These are phyloP conservation scores for Linurgus olivaceus DNA, from an alignment of 2,797 vertebrate species.

Conservation along the genomic window DNA sequence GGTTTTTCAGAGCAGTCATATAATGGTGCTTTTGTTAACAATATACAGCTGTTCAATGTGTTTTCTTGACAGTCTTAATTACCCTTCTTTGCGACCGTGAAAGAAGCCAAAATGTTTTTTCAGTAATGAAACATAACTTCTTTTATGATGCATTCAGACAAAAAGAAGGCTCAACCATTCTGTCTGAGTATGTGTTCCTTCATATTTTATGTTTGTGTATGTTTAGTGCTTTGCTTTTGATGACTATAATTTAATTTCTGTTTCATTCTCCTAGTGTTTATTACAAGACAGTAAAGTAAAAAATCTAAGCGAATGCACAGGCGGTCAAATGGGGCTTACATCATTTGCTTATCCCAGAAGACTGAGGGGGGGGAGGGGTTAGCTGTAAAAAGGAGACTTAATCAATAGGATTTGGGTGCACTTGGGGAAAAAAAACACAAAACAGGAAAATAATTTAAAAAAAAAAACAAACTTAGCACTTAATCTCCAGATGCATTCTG, in stretches of 20 bases:
- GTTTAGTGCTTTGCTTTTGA: slow-evolving; percentile 45
- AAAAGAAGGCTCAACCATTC: slow-evolving; percentile 35
- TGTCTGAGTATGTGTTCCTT: slow-evolving; percentile 38
- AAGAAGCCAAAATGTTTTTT: slow-evolving; percentile 69
- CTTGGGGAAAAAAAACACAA: background rate
- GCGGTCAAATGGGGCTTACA: background rate
- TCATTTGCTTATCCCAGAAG: background rate
- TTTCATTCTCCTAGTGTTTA: slow-evolving; percentile 22
- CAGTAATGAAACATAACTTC: slow-evolving; percentile 62
- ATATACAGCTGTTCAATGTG: slow-evolving; percentile 65
- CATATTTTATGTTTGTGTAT: slow-evolving; percentile 49
- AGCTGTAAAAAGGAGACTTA: background rate
- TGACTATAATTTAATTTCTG: slow-evolving; percentile 48
- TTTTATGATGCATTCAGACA: slow-evolving; percentile 64
- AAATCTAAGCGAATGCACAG: slow-evolving; percentile 17
- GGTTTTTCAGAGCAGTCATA: slow-evolving; percentile 27
- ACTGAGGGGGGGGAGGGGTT: rapidly evolving
- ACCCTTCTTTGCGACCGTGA: slow-evolving; percentile 65
- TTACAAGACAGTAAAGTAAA: slow-evolving; percentile 53
- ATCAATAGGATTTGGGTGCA: background rate
- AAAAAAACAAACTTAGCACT: background rate
- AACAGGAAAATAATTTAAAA: background rate
- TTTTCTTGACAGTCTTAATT: slow-evolving; percentile 76
- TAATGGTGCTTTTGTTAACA: slow-evolving; percentile 72
- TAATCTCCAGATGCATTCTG: background rate